phyloP scores from a whole-genome alignment of 2,113 vertebrate species.

The Ictalurus punctatus region DNA sequence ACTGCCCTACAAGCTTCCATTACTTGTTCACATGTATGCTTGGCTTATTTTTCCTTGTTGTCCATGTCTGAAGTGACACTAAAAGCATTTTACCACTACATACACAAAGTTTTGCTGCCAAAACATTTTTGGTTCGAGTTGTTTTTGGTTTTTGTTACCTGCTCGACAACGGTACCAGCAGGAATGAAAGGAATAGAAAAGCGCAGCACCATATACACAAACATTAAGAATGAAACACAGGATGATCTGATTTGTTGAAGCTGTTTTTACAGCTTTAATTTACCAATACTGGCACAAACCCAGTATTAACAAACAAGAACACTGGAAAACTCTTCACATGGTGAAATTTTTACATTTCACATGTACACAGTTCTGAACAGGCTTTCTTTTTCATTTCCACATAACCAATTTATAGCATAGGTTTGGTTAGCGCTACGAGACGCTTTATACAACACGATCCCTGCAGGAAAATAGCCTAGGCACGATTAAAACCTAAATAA shows the following conservation, averaged over 20 bases:
- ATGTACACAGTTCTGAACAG: not conserved
- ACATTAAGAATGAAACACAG: not conserved
- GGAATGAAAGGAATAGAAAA: not conserved
- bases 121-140: not conserved
- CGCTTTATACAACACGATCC: not conserved
- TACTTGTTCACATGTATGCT: not conserved
- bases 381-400: not conserved
- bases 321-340: not conserved
- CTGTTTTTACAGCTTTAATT: not conserved
- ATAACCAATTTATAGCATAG: not conserved
- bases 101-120: not conserved
- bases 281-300: not conserved
- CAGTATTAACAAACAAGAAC: not conserved
- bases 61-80: not conserved
- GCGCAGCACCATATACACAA: not conserved
- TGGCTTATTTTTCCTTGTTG: not conserved
- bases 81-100: not conserved
- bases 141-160: not conserved
- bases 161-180: not conserved
- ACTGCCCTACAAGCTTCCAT: not conserved
- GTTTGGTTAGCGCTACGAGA: not conserved
- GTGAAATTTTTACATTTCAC: not conserved
- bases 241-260: not conserved
- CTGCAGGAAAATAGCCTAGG: not conserved
- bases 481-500: not conserved